Evolutionary conservation across 2,797 vertebrate species (phyloP).

Genomic region (Oreochromis mossambicus): DNA sequence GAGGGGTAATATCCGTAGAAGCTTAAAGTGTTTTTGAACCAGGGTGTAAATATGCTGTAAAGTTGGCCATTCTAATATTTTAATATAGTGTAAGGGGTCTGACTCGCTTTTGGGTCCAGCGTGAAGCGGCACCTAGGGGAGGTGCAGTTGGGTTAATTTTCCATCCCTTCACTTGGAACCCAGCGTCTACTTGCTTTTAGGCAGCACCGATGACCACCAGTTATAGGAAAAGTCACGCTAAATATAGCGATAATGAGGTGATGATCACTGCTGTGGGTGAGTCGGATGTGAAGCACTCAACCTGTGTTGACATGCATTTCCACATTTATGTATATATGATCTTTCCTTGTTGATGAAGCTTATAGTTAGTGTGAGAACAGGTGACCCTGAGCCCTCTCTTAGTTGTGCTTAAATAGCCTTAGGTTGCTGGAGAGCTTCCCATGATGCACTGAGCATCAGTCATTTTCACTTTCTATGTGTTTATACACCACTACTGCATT

Average conservation of each 20-base stretch:
- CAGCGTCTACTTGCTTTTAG: background rate
- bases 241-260: background rate
- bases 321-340: background rate
- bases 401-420: background rate
- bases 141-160: background rate
- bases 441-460: background rate
- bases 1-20: background rate
- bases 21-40: background rate
- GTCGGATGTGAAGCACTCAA: background rate
- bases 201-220: background rate
- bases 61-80: background rate
- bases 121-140: background rate
- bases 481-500: background rate
- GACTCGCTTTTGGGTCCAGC: background rate
- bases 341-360: background rate
- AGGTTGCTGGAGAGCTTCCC: background rate
- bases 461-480: background rate
- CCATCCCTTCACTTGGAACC: background rate
- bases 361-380: background rate
- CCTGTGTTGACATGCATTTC: background rate
- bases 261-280: background rate
- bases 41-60: background rate
- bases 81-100: background rate
- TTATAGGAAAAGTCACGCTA: background rate
- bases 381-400: background rate